Evolutionary conservation across 2,113 vertebrate species (phyloP).

Genomic region (Chlorocebus sabaeus): DNA sequence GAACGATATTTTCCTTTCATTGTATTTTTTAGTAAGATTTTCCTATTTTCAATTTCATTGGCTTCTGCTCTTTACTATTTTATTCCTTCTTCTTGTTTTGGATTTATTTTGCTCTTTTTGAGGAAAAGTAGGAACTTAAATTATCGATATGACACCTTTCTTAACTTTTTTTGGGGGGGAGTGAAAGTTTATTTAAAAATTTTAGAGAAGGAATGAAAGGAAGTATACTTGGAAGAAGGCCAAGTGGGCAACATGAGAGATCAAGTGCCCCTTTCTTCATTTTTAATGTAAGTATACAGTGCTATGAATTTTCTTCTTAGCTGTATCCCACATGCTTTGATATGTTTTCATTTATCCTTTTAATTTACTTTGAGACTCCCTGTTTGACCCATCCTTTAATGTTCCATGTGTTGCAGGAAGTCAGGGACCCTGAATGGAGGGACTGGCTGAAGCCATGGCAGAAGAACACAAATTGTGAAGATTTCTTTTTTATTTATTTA

Average conservation of each 20-base stretch:
- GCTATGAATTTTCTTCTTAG: background rate
- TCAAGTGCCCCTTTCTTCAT: background rate
- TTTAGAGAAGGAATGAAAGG: too few relatives aligned
- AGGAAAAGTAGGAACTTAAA: background rate
- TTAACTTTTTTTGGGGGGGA: background rate
- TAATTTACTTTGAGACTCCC: background rate
- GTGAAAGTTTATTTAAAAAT: too few relatives aligned
- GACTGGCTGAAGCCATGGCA: too few relatives aligned
- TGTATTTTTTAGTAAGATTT: background rate
- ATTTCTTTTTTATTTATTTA: too few relatives aligned
- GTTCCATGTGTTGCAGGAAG: too few relatives aligned
- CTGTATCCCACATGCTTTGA: background rate
- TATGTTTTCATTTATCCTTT: constrained; percentile 1
- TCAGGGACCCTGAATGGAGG: too few relatives aligned
- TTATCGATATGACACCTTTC: background rate
- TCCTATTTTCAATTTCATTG: background rate
- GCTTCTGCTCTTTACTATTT: background rate
- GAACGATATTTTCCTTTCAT: background rate
- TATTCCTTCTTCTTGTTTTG: background rate
- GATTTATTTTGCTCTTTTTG: background rate
- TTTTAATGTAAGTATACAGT: background rate
- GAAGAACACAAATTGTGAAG: too few relatives aligned
- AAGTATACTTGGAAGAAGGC: too few relatives aligned
- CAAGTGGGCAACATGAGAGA: too few relatives aligned
- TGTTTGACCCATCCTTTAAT: too few relatives aligned